These are phyloP conservation scores for Heliconius aoede DNA, from an alignment of 2,888 invertebrate species.

Conservation along the genomic window DNA sequence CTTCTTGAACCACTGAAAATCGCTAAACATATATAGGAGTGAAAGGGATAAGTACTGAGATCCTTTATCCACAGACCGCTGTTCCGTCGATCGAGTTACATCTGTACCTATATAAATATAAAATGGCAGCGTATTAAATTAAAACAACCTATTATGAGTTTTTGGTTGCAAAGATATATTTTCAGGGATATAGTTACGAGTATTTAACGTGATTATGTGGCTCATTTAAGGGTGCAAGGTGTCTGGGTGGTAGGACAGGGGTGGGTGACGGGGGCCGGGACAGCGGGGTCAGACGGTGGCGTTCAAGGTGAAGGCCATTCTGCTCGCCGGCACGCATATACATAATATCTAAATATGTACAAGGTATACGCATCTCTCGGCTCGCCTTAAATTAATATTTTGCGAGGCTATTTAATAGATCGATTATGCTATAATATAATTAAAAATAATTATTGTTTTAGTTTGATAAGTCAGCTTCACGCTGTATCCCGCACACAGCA, in stretches of 20 bases:
- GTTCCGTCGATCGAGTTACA: too few relatives aligned
- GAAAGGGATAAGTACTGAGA: too few relatives aligned
- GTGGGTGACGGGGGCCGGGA: constrained; percentile 54
- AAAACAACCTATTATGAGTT: neutral
- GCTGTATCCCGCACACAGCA: too few relatives aligned
- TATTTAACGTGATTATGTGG: constrained; percentile 66
- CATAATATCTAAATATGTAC: constrained; percentile 52
- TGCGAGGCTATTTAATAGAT: neutral
- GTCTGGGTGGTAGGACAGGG: constrained; percentile 49
- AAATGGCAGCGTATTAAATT: neutral
- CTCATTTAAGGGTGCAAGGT: constrained; percentile 59
- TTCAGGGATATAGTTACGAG: constrained; percentile 8
- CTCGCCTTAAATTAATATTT: constrained; percentile 11
- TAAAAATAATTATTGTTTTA: neutral
- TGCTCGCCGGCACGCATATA: constrained; percentile 52
- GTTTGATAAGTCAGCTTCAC: too few relatives aligned
- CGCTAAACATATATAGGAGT: too few relatives aligned
- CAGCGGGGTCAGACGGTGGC: constrained; percentile 72
- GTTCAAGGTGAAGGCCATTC: constrained; percentile 81
- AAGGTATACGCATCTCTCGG: constrained; percentile 15
- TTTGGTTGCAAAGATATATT: neutral
- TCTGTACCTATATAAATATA: neutral
- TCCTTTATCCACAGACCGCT: too few relatives aligned
- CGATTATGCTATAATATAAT: neutral
- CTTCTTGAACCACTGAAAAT: too few relatives aligned